Evolutionary conservation across 2,888 invertebrate species (phyloP).

Genomic region (Cataglyphis rosenhaueri): DNA sequence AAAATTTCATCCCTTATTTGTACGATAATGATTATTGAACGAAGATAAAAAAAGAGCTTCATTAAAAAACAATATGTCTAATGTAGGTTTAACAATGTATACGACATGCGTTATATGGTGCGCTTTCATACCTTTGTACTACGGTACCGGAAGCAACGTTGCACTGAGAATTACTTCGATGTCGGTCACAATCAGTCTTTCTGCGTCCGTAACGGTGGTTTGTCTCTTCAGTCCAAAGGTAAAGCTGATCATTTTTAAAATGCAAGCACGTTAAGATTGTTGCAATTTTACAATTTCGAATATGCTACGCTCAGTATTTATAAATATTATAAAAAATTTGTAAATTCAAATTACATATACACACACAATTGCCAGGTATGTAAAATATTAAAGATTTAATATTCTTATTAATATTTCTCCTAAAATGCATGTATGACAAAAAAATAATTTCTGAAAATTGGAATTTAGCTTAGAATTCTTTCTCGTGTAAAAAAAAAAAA

Average conservation of each 20-base stretch:
- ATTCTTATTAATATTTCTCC: neutral
- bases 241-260: constrained; percentile 75
- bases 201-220: constrained; percentile 96
- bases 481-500: neutral
- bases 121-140: constrained; percentile 98
- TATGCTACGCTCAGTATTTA: neutral
- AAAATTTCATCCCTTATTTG: neutral
- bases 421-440: neutral
- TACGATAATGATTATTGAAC: neutral
- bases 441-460: neutral
- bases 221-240: constrained; percentile 98
- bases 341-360: neutral
- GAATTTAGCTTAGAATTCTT: neutral
- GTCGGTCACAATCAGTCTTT: constrained; percentile 97
- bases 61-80: constrained; percentile 40
- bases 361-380: neutral
- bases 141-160: constrained; percentile 97
- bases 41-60: neutral
- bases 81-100: constrained; percentile 98
- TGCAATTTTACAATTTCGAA: neutral
- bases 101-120: constrained; percentile 99
- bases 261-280: neutral
- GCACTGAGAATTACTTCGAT: constrained; percentile 97
- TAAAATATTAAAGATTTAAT: neutral
- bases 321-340: neutral